A percentile compares a stretch with the other conserved stretches of the same genome.
Conservation (phyloP, 2,797 vertebrate genomes). For the Iguana delicatissima region DNA sequence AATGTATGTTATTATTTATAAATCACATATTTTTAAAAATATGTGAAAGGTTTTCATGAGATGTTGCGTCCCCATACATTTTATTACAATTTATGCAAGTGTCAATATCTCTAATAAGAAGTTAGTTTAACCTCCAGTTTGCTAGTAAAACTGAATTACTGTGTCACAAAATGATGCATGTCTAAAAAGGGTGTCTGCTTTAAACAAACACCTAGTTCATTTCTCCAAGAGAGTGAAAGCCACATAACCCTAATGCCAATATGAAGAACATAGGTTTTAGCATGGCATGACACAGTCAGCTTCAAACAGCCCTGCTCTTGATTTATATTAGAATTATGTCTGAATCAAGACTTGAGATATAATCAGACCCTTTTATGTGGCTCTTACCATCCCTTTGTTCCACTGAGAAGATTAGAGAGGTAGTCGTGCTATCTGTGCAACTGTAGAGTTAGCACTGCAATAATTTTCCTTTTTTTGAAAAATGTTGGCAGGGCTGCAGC, state of each 20-base stretch:
- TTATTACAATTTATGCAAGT: too few species aligned
- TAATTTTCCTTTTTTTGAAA: neutral
- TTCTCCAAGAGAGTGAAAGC: neutral
- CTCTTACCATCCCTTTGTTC: constrained; percentile 3
- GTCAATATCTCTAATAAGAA: too few species aligned
- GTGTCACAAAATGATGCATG: too few species aligned
- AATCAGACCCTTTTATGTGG: neutral
- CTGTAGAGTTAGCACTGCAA: neutral
- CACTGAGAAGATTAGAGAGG: neutral
- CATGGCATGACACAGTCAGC: neutral
- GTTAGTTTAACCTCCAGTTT: too few species aligned
- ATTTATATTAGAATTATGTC: neutral
- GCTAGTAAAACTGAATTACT: too few species aligned
- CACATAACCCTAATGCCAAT: neutral
- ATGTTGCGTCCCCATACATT: too few species aligned
- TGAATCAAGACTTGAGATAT: neutral
- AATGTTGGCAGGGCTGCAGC: neutral
- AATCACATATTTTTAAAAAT: too few species aligned
- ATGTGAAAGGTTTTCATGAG: too few species aligned
- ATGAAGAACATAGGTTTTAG: neutral
- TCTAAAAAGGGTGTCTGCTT: neutral
- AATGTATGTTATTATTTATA: too few species aligned
- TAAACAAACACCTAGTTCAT: neutral
- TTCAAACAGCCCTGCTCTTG: neutral
- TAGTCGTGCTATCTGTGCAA: neutral